phyloP scores from a whole-genome alignment of 2,113 vertebrate species.

The Sialia sialis region DNA sequence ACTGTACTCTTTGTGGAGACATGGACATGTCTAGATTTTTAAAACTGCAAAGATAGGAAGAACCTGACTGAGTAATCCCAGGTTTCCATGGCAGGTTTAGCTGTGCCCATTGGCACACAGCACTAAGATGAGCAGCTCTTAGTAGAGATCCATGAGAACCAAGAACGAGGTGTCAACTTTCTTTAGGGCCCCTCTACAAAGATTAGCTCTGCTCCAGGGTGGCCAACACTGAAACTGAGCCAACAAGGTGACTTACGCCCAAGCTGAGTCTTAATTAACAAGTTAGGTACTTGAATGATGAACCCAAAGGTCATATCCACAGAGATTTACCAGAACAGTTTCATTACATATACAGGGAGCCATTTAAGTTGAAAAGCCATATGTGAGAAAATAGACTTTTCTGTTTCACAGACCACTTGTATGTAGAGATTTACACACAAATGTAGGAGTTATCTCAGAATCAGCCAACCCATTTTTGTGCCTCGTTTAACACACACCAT shows the following conservation, averaged over 20 bases:
- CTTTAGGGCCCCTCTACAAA: not conserved
- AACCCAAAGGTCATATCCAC: not conserved
- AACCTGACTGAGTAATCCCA: not conserved
- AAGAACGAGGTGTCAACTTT: not conserved
- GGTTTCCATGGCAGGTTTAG: not conserved
- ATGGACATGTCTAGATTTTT: not conserved
- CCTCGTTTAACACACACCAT: rapidly evolving
- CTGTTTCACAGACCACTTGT: not conserved
- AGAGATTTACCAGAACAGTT: not conserved
- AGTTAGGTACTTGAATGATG: not conserved
- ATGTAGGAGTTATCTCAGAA: not conserved
- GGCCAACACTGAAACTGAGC: not conserved
- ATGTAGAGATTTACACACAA: not conserved
- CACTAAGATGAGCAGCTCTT: not conserved
- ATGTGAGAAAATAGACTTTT: not conserved
- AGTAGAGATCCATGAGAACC: not conserved
- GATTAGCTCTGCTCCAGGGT: not conserved
- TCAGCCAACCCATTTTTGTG: not conserved
- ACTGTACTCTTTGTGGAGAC: not conserved
- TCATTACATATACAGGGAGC: not conserved
- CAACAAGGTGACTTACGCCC: not conserved
- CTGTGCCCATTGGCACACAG: not conserved
- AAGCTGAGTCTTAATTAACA: not conserved
- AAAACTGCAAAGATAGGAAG: not conserved
- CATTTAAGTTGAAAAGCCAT: not conserved